Evolutionary conservation across 2,888 invertebrate genomes (phyloP), one percentile per base, ranked within the genome.

Genomic region (Pasiphila rectangulata): DNA sequence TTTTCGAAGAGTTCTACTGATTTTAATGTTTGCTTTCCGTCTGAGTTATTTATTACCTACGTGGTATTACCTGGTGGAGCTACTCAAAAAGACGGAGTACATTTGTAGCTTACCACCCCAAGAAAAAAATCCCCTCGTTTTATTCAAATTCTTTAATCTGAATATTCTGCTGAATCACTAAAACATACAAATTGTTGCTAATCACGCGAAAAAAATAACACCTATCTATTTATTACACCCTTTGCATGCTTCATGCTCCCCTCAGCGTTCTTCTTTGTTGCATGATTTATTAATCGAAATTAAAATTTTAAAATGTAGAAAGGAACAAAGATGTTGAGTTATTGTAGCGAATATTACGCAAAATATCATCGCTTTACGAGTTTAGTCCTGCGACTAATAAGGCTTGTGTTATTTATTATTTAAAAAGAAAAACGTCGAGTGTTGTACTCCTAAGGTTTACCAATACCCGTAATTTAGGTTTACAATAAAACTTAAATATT

Each of bases 281-380:
- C 19, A 41, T 37, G 46, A 41, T 47, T 41, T 37, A 41, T 46
- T 25, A 32, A 17, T 13, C 9, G 3, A 24, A 38, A 32, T 38
- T 24, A 25, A 38, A n/a, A n/a, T n/a, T n/a, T n/a, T n/a, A n/a
- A 45, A 38, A 32, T 10, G 32, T 17, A n/a, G 32, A 30, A 5
- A 17, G 7, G 4, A 20, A 7, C 7, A 35, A 35, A 1, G 9
- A 13, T 16, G 12, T 21, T 39, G 21, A 4, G 9, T 27, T 35
- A 13, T 23, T 36, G 10, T 2, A 4, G 3, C 10, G 5, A 25
- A 12, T 5, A n/a, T n/a, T n/a, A 5, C 24, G 24, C 25, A 5
- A 1, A 3, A 2, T 20, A 20, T 20, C 20, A 3, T 3, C 1
- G 7, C 20, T 6, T 20, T 3, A 20, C 20, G 7, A 7, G 2